These are phyloP conservation scores for Hephaestus fuliginosus DNA, from an alignment of 2,797 vertebrate genomes.

Conservation along the genomic window DNA sequence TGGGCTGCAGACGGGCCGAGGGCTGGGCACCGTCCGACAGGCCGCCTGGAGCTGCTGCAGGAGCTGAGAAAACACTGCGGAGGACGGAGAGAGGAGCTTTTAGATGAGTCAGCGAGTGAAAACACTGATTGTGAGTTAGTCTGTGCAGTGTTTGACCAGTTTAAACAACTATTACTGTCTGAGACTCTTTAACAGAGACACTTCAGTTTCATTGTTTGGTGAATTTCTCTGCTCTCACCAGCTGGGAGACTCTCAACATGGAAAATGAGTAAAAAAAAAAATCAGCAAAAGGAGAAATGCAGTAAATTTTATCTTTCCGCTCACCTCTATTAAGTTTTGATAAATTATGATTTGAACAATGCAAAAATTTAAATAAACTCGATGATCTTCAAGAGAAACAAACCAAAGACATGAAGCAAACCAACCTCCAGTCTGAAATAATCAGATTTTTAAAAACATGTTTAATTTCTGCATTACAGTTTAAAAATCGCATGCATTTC, in stretches of 20 bases:
- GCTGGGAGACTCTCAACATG: not conserved
- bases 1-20: conserved; percentile 64
- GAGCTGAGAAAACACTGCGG: conserved; percentile 87
- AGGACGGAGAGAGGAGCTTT: not conserved
- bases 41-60: conserved; percentile 89
- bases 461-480: too few species aligned
- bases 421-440: not conserved
- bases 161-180: not conserved
- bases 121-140: not conserved
- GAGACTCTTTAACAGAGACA: not conserved
- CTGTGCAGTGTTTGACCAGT: not conserved
- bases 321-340: not conserved
- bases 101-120: not conserved
- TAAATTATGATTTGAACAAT: not conserved
- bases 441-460: too few species aligned
- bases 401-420: not conserved
- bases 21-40: conserved; percentile 77
- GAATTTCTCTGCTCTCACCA: not conserved
- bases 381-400: too few species aligned
- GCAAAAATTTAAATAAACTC: too few species aligned
- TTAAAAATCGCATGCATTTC: too few species aligned
- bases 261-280: too few species aligned
- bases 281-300: not conserved
- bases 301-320: not conserved
- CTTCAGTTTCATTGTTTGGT: too few species aligned